These are phyloP conservation scores for Channa maculata DNA, from an alignment of 2,113 vertebrate genomes.

Conservation along the genomic window DNA sequence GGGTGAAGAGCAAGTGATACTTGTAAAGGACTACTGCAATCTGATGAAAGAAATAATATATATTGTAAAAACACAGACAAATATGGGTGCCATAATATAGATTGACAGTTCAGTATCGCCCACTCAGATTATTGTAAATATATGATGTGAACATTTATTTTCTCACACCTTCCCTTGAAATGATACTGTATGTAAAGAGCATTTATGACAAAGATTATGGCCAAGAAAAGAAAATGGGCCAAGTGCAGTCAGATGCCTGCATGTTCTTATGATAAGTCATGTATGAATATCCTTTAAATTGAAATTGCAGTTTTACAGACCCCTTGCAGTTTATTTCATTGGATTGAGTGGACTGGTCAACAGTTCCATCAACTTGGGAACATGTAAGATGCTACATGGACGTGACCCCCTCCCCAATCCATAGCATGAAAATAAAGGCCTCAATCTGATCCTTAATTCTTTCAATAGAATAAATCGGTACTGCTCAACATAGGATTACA, in stretches of 20 bases:
- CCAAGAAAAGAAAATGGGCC: constrained; percentile 39
- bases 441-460: constrained; percentile 51
- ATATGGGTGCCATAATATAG: constrained; percentile 43
- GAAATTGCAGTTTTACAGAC: constrained; percentile 12
- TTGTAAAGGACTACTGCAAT: constrained; percentile 44
- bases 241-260: constrained; percentile 45
- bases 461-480: constrained; percentile 56
- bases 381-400: constrained; percentile 62
- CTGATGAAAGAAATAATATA: constrained; percentile 46
- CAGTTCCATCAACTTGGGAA: constrained; percentile 55
- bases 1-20: constrained; percentile 33
- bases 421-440: constrained; percentile 60
- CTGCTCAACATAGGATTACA: constrained; percentile 38
- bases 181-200: constrained; percentile 55
- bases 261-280: constrained; percentile 17
- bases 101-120: constrained; percentile 20
- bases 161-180: constrained; percentile 54
- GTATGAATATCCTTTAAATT: constrained; percentile 22
- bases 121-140: constrained; percentile 70
- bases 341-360: constrained; percentile 46
- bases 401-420: constrained; percentile 10
- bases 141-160: constrained; percentile 56
- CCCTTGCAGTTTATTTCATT: constrained; percentile 7
- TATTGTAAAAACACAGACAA: constrained; percentile 60
- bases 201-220: constrained; percentile 69